These are phyloP conservation scores for Tetrapedia diversipes DNA, from an alignment of 2,888 invertebrate species.

Conservation along the genomic window DNA sequence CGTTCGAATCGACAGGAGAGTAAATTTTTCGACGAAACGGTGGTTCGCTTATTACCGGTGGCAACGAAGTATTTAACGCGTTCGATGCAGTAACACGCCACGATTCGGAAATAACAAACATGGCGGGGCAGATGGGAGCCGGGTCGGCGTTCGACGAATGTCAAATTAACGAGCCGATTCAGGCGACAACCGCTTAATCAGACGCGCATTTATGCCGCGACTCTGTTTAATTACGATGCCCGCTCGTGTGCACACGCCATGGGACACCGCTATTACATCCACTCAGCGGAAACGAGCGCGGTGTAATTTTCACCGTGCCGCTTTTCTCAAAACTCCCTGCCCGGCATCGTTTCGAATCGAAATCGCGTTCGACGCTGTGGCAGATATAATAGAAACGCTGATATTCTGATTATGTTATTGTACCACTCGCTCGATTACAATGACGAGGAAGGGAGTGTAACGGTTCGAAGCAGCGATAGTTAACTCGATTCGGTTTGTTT, in stretches of 20 bases:
- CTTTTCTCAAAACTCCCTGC: constrained; percentile 32
- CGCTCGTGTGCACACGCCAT: constrained; percentile 14
- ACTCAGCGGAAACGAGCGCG: constrained; percentile 17
- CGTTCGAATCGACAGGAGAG: neutral
- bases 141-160: constrained; percentile 37
- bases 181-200: constrained; percentile 62
- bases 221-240: constrained; percentile 58
- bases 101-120: constrained; percentile 41
- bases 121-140: neutral
- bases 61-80: constrained; percentile 29
- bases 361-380: no score
- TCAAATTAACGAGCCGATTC: constrained; percentile 61
- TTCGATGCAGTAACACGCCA: neutral
- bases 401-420: neutral
- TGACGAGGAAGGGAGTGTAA: no score
- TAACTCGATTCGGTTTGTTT: no score
- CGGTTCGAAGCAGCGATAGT: neutral
- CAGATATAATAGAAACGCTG: neutral
- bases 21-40: constrained; percentile 6
- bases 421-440: no score
- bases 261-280: constrained; percentile 33
- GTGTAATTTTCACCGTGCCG: constrained; percentile 34
- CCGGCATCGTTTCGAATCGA: constrained; percentile 4
- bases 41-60: constrained; percentile 22
- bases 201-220: constrained; percentile 49